Percentiles rank a stretch among this genome's conserved stretches.
Evolutionary conservation across 2,113 vertebrate genomes (phyloP).

Genomic region (Lichenostomus cassidix): DNA sequence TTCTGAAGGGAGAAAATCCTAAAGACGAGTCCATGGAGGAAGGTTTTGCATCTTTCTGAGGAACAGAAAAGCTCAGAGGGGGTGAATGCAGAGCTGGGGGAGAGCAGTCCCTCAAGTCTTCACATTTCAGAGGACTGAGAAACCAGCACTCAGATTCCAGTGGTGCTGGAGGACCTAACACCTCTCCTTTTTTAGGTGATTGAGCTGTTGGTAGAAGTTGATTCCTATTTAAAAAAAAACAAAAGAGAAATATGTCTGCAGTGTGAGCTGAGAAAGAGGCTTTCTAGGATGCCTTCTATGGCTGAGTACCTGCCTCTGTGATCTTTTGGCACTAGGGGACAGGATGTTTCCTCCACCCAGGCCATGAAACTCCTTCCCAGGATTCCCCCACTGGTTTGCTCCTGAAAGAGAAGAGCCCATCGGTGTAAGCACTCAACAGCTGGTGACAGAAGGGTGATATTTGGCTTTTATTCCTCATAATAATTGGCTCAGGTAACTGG

Average conservation of each 20-base stretch:
- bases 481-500: not conserved
- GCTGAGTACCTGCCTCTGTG: conserved; percentile 41
- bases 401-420: conserved; percentile 14
- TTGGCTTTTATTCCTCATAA: not conserved
- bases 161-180: not conserved
- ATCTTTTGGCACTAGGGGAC: not conserved
- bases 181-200: not conserved
- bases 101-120: not conserved
- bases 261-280: not conserved
- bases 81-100: not conserved
- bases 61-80: not conserved
- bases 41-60: not conserved
- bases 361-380: not conserved
- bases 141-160: fast-evolving
- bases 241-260: conserved; percentile 2
- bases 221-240: not conserved
- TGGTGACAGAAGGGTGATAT: not conserved
- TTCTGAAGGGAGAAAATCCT: not conserved
- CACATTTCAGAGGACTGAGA: not conserved
- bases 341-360: not conserved
- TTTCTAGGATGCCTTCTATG: not conserved
- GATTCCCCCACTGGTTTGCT: not conserved
- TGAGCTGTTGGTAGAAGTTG: not conserved
- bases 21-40: not conserved
- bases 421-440: not conserved